These are phyloP conservation scores for Epizoanthus stellaris DNA, from an alignment of 92 coral and sea anemone species.

Conservation along the genomic window DNA sequence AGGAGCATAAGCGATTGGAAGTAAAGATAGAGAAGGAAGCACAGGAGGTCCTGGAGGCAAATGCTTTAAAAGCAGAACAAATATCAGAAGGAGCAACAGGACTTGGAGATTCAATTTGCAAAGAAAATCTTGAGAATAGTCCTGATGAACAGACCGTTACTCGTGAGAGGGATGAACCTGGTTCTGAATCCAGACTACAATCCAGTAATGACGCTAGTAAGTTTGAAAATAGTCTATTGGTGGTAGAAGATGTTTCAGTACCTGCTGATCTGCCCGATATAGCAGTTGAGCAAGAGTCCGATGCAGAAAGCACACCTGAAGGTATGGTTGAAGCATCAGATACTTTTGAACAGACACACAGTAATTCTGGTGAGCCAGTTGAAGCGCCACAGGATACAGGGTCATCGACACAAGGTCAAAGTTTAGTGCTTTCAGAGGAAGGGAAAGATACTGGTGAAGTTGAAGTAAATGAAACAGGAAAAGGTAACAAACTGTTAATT, in stretches of 20 bases:
- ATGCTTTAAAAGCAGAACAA: slow-evolving; percentile 26
- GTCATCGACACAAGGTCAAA: neutral
- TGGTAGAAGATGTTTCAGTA: slow-evolving; percentile 8
- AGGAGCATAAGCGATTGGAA: slow-evolving; percentile 15
- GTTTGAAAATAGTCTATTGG: neutral
- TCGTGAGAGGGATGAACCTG: neutral
- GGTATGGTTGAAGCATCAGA: neutral
- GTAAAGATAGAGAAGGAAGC: neutral
- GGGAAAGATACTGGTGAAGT: slow-evolving; percentile 1
- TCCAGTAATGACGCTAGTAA: neutral
- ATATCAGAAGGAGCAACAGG: neutral
- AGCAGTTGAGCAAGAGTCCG: neutral
- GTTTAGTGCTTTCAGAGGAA: slow-evolving; percentile 5
- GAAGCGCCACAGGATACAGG: neutral
- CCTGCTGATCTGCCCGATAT: slow-evolving; percentile 26
- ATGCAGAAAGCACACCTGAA: neutral
- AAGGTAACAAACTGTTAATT: neutral
- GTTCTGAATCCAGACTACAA: neutral
- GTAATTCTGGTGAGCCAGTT: neutral
- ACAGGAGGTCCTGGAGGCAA: slow-evolving; percentile 5
- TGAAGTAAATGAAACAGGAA: slow-evolving; percentile 21
- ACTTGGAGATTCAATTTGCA: slow-evolving; percentile 10
- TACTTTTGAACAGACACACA: neutral
- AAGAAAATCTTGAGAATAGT: neutral
- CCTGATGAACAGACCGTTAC: neutral